Conservation (phyloP, 2,888 invertebrate species). For the Nymphalis polychloros region DNA sequence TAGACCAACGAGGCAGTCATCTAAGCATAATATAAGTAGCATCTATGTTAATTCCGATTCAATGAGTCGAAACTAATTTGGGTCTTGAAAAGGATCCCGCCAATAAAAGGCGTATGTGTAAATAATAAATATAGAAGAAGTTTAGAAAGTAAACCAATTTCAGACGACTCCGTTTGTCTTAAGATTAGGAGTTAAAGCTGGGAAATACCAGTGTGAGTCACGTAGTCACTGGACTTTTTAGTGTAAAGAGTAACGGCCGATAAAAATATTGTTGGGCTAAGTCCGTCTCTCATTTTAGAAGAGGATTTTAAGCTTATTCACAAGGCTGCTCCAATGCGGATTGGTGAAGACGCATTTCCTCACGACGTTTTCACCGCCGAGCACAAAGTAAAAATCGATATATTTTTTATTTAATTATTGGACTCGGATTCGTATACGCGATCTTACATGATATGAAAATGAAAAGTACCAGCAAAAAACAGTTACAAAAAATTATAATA, state of each 20-base stretch:
- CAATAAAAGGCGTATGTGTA: background rate
- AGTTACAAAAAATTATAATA: background rate
- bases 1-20: too few relatives aligned
- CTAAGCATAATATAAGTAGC: background rate
- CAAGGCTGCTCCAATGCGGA: background rate
- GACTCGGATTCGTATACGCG: too few relatives aligned
- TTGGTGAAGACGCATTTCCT: background rate
- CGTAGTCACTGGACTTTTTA: background rate
- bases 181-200: too few relatives aligned
- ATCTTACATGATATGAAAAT: background rate
- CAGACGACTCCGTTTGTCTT: too few relatives aligned
- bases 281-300: too few relatives aligned
- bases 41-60: background rate
- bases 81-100: background rate
- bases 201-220: background rate
- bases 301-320: background rate
- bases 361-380: background rate
- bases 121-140: background rate
- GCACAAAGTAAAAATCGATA: too few relatives aligned
- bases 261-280: too few relatives aligned
- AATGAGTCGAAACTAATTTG: slow-evolving; percentile 7
- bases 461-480: background rate
- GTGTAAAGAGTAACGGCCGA: too few relatives aligned
- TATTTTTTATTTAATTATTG: too few relatives aligned
- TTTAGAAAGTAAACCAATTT: too few relatives aligned